Evolutionary conservation across 2,888 invertebrate species (phyloP).

Genomic region (Apamea monoglypha): DNA sequence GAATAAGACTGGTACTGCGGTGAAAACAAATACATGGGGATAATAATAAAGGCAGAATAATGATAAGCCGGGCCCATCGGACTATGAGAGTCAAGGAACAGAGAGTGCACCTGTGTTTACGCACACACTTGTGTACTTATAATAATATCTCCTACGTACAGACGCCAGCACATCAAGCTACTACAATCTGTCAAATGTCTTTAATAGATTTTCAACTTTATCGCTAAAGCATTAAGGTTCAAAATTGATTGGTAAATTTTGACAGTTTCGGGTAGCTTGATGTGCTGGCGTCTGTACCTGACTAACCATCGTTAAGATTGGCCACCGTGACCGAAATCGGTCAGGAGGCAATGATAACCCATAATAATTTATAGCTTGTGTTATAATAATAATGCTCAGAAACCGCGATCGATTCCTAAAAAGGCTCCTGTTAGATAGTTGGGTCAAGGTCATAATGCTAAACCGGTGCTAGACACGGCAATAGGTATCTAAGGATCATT

Average conservation of each 20-base stretch:
- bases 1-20: not conserved
- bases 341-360: not conserved
- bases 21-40: not conserved
- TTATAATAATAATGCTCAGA: not conserved
- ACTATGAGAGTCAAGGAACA: no score
- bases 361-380: not conserved
- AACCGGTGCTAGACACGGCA: not conserved
- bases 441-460: constrained; percentile 8
- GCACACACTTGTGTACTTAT: no score
- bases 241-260: no score
- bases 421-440: constrained; percentile 4
- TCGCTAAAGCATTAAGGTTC: no score
- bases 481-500: not conserved
- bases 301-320: not conserved
- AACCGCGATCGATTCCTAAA: not conserved
- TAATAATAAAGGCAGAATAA: not conserved
- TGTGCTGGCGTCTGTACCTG: not conserved
- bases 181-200: no score
- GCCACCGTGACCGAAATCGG: not conserved
- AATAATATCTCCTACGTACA: no score
- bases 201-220: no score
- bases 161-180: no score
- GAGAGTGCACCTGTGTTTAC: no score
- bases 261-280: no score
- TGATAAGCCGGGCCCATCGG: not conserved